These are phyloP conservation scores for Ciconia boyciana DNA, from an alignment of 2,113 vertebrate genomes.

Conservation along the genomic window DNA sequence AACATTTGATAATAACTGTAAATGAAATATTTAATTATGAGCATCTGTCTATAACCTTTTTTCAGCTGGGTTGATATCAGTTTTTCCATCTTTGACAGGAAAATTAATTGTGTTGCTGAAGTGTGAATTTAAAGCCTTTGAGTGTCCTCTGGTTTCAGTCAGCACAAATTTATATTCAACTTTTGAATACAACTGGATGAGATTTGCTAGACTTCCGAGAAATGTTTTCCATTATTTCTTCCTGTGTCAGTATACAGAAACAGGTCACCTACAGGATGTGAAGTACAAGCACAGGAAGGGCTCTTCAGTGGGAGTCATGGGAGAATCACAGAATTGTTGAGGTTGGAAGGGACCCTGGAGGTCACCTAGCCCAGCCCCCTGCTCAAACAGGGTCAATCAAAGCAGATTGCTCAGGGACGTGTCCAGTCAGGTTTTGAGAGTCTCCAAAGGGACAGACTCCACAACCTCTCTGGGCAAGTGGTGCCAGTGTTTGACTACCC, in stretches of 20 bases:
- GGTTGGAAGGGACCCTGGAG: neutral
- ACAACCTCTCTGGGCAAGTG: neutral
- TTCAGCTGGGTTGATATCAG: neutral
- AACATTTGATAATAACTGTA: neutral
- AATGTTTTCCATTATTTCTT: neutral
- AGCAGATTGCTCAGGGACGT: neutral
- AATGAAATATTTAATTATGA: slow-evolving; percentile 5
- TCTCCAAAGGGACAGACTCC: neutral
- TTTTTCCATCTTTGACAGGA: neutral
- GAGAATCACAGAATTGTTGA: neutral
- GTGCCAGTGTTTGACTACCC: neutral
- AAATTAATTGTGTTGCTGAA: neutral
- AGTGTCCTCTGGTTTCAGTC: neutral
- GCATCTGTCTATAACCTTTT: neutral
- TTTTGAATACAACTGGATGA: neutral
- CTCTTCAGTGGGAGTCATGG: neutral
- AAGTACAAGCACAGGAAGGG: neutral
- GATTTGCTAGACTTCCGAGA: neutral
- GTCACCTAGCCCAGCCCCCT: no score
- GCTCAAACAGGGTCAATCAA: neutral
- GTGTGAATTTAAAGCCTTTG: neutral
- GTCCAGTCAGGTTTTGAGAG: neutral
- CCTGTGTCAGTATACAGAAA: neutral
- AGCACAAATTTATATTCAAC: neutral
- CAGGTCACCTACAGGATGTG: neutral